Conservation (phyloP, 2,797 vertebrate genomes). For the Tamandua tetradactyla region DNA sequence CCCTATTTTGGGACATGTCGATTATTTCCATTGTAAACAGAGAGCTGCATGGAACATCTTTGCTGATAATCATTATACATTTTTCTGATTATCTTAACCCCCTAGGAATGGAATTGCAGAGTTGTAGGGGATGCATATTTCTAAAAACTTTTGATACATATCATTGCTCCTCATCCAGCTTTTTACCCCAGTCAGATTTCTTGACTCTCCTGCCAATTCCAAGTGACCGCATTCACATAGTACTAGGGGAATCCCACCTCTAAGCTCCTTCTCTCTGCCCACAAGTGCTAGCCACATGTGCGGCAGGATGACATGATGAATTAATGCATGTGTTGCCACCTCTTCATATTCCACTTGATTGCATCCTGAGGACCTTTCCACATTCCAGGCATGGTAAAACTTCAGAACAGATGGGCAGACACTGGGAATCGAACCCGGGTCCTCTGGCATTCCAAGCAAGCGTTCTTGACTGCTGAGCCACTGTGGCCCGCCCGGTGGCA, state of each 20-base stretch:
- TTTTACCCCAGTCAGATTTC: background rate
- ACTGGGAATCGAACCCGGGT: too few relatives aligned
- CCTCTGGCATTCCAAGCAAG: too few relatives aligned
- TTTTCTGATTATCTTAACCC: slow-evolving; percentile 13
- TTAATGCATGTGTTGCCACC: background rate
- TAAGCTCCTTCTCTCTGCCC: background rate
- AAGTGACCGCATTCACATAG: background rate
- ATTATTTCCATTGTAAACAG: background rate
- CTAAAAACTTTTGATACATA: background rate
- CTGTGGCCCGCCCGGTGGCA: too few relatives aligned
- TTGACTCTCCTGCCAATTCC: background rate
- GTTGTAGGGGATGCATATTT: background rate
- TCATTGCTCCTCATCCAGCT: background rate
- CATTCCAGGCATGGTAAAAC: background rate
- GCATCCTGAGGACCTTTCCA: background rate
- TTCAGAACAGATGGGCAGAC: background rate
- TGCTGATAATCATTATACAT: slow-evolving; percentile 9
- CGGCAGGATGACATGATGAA: background rate
- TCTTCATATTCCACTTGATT: background rate
- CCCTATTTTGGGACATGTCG: background rate
- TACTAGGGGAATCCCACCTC: background rate
- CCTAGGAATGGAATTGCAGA: background rate
- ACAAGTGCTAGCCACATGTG: background rate
- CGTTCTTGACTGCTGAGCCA: too few relatives aligned
- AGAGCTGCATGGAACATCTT: slow-evolving; percentile 27